These are phyloP conservation scores for Charina bottae DNA, from an alignment of 2,113 vertebrate species.

Conservation along the genomic window DNA sequence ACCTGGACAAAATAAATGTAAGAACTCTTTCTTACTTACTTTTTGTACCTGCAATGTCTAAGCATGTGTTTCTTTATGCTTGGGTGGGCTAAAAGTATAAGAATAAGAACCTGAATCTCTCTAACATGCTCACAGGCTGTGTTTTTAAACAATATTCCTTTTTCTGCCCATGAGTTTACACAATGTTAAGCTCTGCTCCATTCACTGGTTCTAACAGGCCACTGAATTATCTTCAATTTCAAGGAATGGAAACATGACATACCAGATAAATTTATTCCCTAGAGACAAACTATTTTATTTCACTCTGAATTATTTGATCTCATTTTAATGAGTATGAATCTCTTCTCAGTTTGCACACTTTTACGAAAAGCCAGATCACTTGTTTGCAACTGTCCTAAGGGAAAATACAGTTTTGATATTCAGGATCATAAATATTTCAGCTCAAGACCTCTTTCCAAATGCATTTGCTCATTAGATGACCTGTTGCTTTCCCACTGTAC, in stretches of 20 bases:
- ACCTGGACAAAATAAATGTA: too few relatives aligned
- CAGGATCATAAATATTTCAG: neutral
- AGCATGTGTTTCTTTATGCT: too few relatives aligned
- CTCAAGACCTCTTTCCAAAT: neutral
- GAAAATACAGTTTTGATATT: neutral
- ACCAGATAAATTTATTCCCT: neutral
- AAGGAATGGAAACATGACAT: neutral
- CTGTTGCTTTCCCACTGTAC: neutral
- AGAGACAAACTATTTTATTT: neutral
- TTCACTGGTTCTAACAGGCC: too few relatives aligned
- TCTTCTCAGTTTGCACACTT: neutral
- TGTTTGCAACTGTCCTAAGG: neutral
- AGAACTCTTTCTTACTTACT: too few relatives aligned
- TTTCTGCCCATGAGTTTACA: too few relatives aligned
- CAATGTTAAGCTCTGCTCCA: too few relatives aligned
- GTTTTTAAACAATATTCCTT: too few relatives aligned
- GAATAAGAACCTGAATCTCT: too few relatives aligned
- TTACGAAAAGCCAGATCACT: slow-evolving; percentile 3
- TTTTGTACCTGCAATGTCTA: too few relatives aligned
- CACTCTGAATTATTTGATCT: slow-evolving; percentile 22
- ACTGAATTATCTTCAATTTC: too few relatives aligned
- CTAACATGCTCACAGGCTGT: too few relatives aligned
- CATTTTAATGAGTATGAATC: neutral
- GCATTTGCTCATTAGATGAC: neutral
- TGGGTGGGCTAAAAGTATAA: too few relatives aligned